phyloP scores from a whole-genome alignment of 2,113 vertebrate genomes.

The Rhodinocichla rosea region DNA sequence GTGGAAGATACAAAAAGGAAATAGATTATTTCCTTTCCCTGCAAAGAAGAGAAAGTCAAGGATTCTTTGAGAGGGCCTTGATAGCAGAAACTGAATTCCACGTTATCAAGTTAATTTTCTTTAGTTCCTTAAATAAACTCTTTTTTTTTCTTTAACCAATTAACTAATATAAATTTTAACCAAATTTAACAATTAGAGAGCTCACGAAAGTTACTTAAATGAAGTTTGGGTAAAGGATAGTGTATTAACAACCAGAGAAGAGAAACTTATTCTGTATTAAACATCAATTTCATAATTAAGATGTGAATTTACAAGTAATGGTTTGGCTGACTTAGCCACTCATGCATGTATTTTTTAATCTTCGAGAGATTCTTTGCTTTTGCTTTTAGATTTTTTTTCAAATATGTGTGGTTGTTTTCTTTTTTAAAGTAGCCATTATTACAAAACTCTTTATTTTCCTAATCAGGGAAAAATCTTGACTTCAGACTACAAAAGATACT shows the following conservation, averaged over 20 bases:
- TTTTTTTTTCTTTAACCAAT: neutral
- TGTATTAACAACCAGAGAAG: neutral
- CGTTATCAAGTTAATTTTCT: neutral
- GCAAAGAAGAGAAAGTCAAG: neutral
- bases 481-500: neutral
- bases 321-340: neutral
- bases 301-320: neutral
- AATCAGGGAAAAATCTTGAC: neutral
- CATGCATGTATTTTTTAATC: neutral
- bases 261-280: neutral
- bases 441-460: neutral
- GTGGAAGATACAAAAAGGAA: neutral
- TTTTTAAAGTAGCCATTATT: neutral
- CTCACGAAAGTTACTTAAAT: neutral
- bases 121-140: neutral
- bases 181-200: neutral
- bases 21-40: neutral
- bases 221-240: neutral
- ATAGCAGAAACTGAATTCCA: neutral
- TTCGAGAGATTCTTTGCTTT: neutral
- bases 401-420: neutral
- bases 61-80: neutral
- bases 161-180: neutral
- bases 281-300: neutral
- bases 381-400: neutral